Conservation (phyloP, 2,797 vertebrate species). For the Crax fasciolata region DNA sequence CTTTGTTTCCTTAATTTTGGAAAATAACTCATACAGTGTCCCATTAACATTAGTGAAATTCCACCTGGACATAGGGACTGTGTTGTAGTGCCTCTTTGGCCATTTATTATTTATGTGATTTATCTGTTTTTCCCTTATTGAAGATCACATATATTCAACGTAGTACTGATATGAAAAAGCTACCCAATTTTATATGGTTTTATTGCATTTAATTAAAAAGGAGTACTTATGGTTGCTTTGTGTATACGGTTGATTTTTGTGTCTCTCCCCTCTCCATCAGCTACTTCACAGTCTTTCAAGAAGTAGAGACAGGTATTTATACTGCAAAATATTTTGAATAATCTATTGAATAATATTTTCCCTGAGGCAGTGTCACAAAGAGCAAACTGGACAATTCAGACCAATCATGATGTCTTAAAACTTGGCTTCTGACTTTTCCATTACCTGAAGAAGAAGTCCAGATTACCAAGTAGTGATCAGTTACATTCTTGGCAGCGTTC, state of each 20-base stretch:
- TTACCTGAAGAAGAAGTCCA: conserved; percentile 56
- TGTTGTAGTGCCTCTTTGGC: neutral
- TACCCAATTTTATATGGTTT: neutral
- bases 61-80: neutral
- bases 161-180: neutral
- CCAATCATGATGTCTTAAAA: neutral
- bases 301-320: neutral
- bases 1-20: neutral
- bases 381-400: neutral
- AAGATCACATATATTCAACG: neutral
- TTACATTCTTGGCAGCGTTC: conserved; percentile 65
- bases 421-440: conserved; percentile 25
- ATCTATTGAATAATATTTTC: neutral
- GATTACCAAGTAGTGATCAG: conserved; percentile 29
- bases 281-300: neutral
- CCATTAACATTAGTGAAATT: neutral
- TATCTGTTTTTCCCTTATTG: neutral
- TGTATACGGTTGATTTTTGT: neutral
- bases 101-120: neutral
- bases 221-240: neutral
- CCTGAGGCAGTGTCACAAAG: neutral
- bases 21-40: neutral
- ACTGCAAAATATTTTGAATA: neutral
- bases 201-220: neutral
- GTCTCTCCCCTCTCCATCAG: neutral